Percentiles rank a stretch among this genome's conserved stretches.
These are phyloP conservation scores for Limnephilus lunatus DNA, from an alignment of 2,888 invertebrate species.

Conservation along the genomic window DNA sequence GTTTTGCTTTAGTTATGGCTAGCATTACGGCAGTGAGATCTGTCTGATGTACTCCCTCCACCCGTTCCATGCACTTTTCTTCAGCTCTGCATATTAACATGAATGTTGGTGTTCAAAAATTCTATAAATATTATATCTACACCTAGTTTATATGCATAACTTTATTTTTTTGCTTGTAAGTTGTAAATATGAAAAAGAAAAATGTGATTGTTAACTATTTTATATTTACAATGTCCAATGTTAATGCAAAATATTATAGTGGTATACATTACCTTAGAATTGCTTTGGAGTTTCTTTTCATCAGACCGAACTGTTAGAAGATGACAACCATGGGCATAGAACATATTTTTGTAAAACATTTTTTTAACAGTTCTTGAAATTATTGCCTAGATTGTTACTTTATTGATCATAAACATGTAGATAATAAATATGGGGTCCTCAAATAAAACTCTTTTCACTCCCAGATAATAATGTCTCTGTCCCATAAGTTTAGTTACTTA, in stretches of 20 bases:
- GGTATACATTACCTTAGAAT: slow-evolving; percentile 34
- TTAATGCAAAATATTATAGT: slow-evolving; percentile 49
- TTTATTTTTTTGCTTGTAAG: slow-evolving; percentile 53
- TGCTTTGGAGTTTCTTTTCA: slow-evolving; percentile 38
- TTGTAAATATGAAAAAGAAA: slow-evolving; percentile 58
- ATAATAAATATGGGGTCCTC: slow-evolving; percentile 24
- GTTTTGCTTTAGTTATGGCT: slow-evolving; percentile 59
- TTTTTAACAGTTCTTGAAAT: slow-evolving; percentile 48
- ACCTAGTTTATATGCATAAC: slow-evolving; percentile 38
- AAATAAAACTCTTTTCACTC: slow-evolving; percentile 19
- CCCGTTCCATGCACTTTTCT: slow-evolving; percentile 33
- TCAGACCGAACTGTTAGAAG: slow-evolving; percentile 44
- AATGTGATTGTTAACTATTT: slow-evolving; percentile 61
- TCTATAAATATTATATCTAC: slow-evolving; percentile 28
- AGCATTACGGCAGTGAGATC: slow-evolving; percentile 48
- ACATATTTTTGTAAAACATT: slow-evolving; percentile 51
- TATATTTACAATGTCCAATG: slow-evolving; percentile 59
- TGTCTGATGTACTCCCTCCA: slow-evolving; percentile 35
- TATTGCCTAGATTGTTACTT: slow-evolving; percentile 42
- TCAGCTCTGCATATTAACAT: slow-evolving; percentile 23
- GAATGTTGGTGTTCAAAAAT: slow-evolving; percentile 47
- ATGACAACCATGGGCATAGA: slow-evolving; percentile 24
- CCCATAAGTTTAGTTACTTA: slow-evolving; percentile 35
- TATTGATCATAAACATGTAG: slow-evolving; percentile 33
- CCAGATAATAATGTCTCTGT: slow-evolving; percentile 45